These are phyloP conservation scores for Nestor notabilis DNA, from an alignment of 2,113 vertebrate species.

Conservation along the genomic window DNA sequence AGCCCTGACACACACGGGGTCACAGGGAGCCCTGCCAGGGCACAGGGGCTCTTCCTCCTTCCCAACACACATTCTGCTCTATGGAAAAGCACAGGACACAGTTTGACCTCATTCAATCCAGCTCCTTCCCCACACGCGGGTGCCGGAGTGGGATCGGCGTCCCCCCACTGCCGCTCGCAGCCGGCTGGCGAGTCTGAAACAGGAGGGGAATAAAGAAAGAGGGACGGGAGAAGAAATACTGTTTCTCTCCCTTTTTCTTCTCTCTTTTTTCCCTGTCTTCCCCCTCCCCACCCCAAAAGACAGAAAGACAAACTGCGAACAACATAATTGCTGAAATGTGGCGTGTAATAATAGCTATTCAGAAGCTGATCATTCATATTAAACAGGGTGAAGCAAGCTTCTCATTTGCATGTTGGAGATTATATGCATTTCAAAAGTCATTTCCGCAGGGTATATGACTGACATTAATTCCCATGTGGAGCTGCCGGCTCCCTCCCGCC, in stretches of 20 bases:
- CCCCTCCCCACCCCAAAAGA: slow-evolving; percentile 36
- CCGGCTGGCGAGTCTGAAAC: not conserved
- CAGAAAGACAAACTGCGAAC: slow-evolving; percentile 88
- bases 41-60: not conserved
- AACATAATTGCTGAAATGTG: slow-evolving; percentile 98
- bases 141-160: fast-evolving
- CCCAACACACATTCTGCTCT: not conserved
- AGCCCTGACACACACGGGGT: fast-evolving
- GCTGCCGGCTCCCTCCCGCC: slow-evolving; percentile 76
- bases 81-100: not conserved
- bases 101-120: not conserved
- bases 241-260: not conserved
- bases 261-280: not conserved
- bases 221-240: not conserved
- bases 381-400: slow-evolving; percentile 98
- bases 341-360: slow-evolving; percentile 99
- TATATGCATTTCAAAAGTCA: slow-evolving; percentile 99
- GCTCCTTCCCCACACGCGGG: not conserved
- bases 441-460: slow-evolving; percentile 97
- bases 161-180: not conserved
- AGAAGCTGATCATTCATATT: slow-evolving; percentile 98
- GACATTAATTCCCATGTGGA: slow-evolving; percentile 94
- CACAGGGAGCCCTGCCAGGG: fast-evolving
- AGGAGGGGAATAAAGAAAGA: not conserved
- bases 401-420: slow-evolving; percentile 99